phyloP scores from a whole-genome alignment of 2,888 invertebrate genomes.

The Stegophylla sp. region DNA sequence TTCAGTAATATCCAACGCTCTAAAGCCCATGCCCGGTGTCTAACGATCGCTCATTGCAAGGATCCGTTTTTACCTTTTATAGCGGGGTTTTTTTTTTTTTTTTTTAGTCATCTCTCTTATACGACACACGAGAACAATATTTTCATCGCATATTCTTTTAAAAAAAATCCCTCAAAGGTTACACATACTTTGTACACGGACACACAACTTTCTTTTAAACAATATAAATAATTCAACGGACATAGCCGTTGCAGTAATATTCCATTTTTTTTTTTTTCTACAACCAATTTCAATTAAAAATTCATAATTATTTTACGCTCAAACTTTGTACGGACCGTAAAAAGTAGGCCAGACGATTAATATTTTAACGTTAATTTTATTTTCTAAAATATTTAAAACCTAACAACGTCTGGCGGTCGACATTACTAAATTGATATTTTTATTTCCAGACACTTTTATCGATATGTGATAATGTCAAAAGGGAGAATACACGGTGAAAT shows the following conservation, averaged over 20 bases:
- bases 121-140: neutral
- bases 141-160: neutral
- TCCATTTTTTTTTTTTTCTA: constrained; percentile 2
- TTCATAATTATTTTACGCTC: constrained; percentile 1
- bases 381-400: neutral
- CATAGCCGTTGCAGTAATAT: constrained; percentile 3
- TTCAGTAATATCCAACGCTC: neutral
- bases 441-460: too few relatives aligned
- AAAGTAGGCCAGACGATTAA: neutral
- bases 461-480: too few relatives aligned
- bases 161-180: constrained; percentile 12
- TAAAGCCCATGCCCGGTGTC: constrained; percentile 5
- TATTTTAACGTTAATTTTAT: neutral
- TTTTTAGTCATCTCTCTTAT: constrained; percentile 4
- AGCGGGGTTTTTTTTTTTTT: neutral
- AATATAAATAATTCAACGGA: constrained; percentile 11
- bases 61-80: constrained; percentile 4
- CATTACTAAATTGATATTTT: neutral
- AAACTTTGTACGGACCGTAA: constrained; percentile 11
- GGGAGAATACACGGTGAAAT: too few relatives aligned
- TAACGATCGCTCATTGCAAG: constrained; percentile 29
- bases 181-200: neutral
- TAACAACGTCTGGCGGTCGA: neutral
- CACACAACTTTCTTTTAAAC: constrained; percentile 26
- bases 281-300: constrained; percentile 20